Evolutionary conservation across 2,888 invertebrate genomes (phyloP), one percentile per base, ranked within the genome.

Genomic region (Rosalia funebris): DNA sequence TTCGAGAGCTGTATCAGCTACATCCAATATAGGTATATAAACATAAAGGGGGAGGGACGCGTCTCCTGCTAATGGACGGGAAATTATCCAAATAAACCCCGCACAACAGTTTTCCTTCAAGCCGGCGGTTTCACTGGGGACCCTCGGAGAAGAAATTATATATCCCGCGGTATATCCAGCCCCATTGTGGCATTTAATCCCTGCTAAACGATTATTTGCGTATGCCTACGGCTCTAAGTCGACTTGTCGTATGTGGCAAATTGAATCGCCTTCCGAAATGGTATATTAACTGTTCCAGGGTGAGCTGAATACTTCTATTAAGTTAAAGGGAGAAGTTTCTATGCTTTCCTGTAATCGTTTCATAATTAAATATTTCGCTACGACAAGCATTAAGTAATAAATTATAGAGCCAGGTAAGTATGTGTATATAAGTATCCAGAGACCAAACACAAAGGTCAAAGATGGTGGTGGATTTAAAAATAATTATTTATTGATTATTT

Each of bases 121-220:
- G 9, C 25, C 9, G 3, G 25, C 25, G 25, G 25, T 9, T 3
- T 25, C 9, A 25, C 25, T 25, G 4, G 25, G 9, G 9, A 25
- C 25, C n/a, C n/a, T n/a, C n/a, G n/a, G n/a, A 2, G 34, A 11
- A 34, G 34, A 34, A 34, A 34, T 34, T 34, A n/a, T n/a, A 34
- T 34, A 34, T n/a, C 34, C 11, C 34, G 10, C 7, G 2, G 10
- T 7, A 11, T 41, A 9, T 37, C n/a, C 39, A 12, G 11, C 25
- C 19, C 15, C 37, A 14, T 25, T 7, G 14, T 15, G 25, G 15
- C 25, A 50, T 50, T 31, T 50, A 39, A 50, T 39, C 15, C 20
- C 2, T 12, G 5, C 25, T 19, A 36, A 44, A 52, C 37, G 34
- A 48, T 41, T 57, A 47, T 39, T 20, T 31, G 12, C 39, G 39